Conservation (phyloP, 1,140 invertebrate species). For the Rhopalosiphum padi region DNA sequence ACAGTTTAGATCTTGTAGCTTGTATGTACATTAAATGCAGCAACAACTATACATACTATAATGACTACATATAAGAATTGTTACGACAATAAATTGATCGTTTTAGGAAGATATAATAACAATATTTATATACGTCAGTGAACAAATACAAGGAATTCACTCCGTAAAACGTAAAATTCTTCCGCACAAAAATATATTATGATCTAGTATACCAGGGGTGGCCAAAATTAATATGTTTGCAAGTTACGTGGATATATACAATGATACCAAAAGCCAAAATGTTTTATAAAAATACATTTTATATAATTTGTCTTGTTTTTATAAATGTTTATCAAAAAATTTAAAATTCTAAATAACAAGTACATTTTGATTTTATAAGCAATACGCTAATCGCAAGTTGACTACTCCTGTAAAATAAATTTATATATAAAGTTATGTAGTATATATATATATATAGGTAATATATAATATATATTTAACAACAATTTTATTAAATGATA, state of each 20-base stretch:
- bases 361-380: too few relatives aligned
- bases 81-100: not conserved
- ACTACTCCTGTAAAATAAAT: too few relatives aligned
- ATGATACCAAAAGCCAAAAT: too few relatives aligned
- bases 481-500: not conserved
- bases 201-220: not conserved
- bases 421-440: too few relatives aligned
- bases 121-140: not conserved
- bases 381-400: too few relatives aligned
- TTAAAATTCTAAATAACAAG: too few relatives aligned
- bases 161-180: not conserved
- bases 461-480: not conserved
- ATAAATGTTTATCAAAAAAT: too few relatives aligned
- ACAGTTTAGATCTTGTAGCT: not conserved
- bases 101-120: not conserved
- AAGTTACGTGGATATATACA: too few relatives aligned
- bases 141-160: not conserved
- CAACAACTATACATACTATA: not conserved
- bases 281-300: too few relatives aligned
- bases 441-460: too few relatives aligned
- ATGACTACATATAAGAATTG: not conserved
- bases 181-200: not conserved
- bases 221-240: too few relatives aligned
- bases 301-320: too few relatives aligned
- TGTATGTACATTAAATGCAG: slow-evolving; percentile 6